Percentiles rank a stretch among this genome's conserved stretches.
Conservation (phyloP, 2,888 invertebrate species). For the Perdita meconis region DNA sequence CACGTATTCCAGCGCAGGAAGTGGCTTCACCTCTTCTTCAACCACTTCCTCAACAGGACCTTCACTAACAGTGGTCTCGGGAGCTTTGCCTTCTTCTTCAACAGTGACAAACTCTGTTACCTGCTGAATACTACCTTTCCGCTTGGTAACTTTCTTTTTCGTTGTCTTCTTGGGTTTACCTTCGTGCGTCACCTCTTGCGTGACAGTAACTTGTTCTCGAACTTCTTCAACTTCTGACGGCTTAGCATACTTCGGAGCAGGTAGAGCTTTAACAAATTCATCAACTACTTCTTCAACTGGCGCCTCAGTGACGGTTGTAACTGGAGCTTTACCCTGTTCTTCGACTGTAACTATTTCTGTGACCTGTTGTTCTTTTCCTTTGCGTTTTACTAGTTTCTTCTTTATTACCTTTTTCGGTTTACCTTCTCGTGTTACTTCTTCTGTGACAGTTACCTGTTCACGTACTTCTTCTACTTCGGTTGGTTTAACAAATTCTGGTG, state of each 20-base stretch:
- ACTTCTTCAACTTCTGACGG: constrained; percentile 72
- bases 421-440: constrained; percentile 66
- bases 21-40: constrained; percentile 17
- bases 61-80: constrained; percentile 72
- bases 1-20: constrained; percentile 66
- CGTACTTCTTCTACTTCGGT: constrained; percentile 77
- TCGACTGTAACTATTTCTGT: constrained; percentile 71
- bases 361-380: constrained; percentile 73
- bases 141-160: constrained; percentile 43
- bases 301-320: constrained; percentile 57
- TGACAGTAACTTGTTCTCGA: constrained; percentile 40
- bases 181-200: constrained; percentile 71
- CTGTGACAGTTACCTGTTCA: constrained; percentile 70
- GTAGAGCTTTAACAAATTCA: constrained; percentile 5
- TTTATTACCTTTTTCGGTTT: constrained; percentile 79
- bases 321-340: constrained; percentile 69
- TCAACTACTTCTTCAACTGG: constrained; percentile 52
- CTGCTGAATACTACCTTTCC: constrained; percentile 72
- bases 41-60: constrained; percentile 64
- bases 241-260: not conserved
- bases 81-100: constrained; percentile 48
- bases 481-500: constrained; percentile 70
- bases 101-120: constrained; percentile 71
- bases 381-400: constrained; percentile 74
- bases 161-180: constrained; percentile 78